Base-by-base conservation (phyloP, 2,113 vertebrate species). In the rat (Rattus norvegicus) region DNA sequence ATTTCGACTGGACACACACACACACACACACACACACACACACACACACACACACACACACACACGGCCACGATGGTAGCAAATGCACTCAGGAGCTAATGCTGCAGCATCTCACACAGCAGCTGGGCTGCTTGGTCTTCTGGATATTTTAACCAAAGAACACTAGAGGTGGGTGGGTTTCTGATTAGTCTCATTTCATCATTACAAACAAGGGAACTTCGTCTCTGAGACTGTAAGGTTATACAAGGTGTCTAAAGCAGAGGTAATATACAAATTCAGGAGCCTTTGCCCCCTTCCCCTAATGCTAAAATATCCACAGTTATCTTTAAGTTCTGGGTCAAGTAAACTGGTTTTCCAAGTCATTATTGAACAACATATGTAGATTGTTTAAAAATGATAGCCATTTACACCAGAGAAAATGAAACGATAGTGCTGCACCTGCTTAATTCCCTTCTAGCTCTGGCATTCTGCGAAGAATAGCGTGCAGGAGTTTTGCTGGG, bases 401-500 rank as follows among this genome's bases (percentile, higher is more conserved):
- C 77, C 81, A 76, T 39, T 79, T 75, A 43, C 36, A 70, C 56
- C 75, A 94, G 91, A 70, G 61, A 79, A 95, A 93, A 70, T 47
- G 73, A 95, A 91, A 91, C 52, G 39, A 47, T 52, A 72, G 91
- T 30, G 85, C 76, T 73, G 88, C 61, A 59, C 61, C 86, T 91
- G 86, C 77, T 94, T 80, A 70, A 63, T 54, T 94, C 56, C n/a
- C 43, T 94, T 90, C 86, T 56, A 92, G 76, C 75, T 59, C 86
- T 96, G 61, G 36, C 91, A 80, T 86, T 81, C 65, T 87, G 54
- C 93, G 91, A 94, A 94, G 86, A 95, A 90, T 59, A 91, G 83
- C 81, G 84, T 87, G 88, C 75, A 54, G 88, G 91, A 97, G 93
- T 85, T 95, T 91, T 93, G 54, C 96, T 93, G 67, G 43, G 81